Conservation (phyloP, 2,797 vertebrate species). For the Salarias fasciatus region DNA sequence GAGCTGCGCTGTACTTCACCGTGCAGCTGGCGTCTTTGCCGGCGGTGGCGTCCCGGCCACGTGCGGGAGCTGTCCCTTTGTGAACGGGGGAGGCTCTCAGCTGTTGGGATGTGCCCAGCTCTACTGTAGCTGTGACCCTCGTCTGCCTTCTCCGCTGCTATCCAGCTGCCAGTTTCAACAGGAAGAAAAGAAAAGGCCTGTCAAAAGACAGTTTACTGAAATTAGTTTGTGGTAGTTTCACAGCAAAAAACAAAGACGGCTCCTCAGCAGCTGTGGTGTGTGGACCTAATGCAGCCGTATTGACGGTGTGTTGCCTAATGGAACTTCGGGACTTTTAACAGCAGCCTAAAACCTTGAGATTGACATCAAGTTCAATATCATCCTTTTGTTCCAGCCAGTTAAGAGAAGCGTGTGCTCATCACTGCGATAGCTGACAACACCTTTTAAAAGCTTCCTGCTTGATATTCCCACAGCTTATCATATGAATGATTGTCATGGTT, state of each 20-base stretch:
- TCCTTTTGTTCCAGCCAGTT: slow-evolving; percentile 33
- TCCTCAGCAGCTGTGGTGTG: slow-evolving; percentile 9
- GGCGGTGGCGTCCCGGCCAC: slow-evolving; percentile 20
- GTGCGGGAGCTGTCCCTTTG: slow-evolving; percentile 28
- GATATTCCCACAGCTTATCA: slow-evolving; percentile 41
- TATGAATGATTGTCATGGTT: slow-evolving; percentile 53
- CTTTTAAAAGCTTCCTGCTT: slow-evolving; percentile 20
- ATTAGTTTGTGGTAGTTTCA: not conserved
- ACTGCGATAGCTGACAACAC: slow-evolving; percentile 22
- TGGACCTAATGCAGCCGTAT: not conserved
- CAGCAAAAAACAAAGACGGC: not conserved
- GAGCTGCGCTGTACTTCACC: slow-evolving; percentile 17
- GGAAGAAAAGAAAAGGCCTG: not conserved
- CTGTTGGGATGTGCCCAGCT: slow-evolving; percentile 41
- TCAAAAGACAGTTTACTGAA: slow-evolving; percentile 11
- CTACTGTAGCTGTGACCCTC: slow-evolving; percentile 17
- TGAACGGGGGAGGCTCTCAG: slow-evolving; percentile 42
- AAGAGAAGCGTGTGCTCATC: slow-evolving; percentile 28
- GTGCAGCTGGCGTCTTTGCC: slow-evolving; percentile 29
- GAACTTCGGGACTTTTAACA: slow-evolving; percentile 7
- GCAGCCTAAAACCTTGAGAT: not conserved
- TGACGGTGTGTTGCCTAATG: not conserved
- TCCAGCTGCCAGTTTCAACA: slow-evolving; percentile 28
- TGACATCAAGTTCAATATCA: slow-evolving; percentile 14
- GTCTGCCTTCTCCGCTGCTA: slow-evolving; percentile 14